phyloP scores from a whole-genome alignment of 2,113 vertebrate genomes.

The Indri indri region DNA sequence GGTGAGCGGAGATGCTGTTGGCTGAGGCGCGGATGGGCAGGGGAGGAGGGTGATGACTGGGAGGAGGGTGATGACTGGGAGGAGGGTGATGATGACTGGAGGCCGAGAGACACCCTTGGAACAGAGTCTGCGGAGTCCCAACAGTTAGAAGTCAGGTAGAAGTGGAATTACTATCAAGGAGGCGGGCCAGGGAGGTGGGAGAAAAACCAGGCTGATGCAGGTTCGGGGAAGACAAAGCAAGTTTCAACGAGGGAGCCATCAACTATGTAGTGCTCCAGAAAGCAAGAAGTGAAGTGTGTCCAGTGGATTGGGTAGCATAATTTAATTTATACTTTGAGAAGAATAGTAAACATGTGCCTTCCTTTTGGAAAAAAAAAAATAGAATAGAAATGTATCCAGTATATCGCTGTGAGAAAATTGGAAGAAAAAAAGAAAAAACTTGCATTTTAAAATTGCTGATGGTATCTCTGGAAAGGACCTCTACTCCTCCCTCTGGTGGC shows the following conservation, averaged over 20 bases:
- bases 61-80: no score
- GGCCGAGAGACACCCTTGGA: background rate
- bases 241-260: background rate
- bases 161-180: background rate
- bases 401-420: background rate
- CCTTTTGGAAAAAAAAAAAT: background rate
- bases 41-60: background rate
- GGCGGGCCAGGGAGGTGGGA: background rate
- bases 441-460: background rate
- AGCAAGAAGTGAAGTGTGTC: background rate
- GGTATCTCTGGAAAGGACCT: background rate
- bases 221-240: background rate
- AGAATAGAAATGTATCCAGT: background rate
- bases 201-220: background rate
- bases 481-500: constrained; percentile 6
- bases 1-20: background rate
- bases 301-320: background rate
- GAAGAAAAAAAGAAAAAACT: background rate
- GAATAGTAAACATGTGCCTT: background rate
- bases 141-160: background rate
- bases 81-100: no score
- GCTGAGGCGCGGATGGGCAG: background rate
- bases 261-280: background rate
- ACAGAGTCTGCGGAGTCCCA: background rate
- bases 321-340: constrained; percentile 23